Evolutionary conservation across 2,888 invertebrate species (phyloP).

Genomic region (Drosophila paranaensis): DNA sequence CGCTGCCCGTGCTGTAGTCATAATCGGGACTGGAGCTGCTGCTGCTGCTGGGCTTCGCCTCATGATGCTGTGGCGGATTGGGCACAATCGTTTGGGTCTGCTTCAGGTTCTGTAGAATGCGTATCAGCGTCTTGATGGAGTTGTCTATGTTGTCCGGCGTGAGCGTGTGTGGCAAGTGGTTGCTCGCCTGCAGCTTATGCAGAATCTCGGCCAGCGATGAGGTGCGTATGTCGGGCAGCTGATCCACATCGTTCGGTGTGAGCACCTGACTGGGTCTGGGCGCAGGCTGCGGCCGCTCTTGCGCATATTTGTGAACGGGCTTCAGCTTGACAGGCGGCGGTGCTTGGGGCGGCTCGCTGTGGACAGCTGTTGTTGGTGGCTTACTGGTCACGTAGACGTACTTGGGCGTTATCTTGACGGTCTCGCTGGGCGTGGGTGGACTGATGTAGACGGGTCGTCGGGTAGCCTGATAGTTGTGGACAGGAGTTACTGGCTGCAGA

Average conservation of each 20-base stretch:
- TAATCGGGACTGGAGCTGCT: slow-evolving; percentile 64
- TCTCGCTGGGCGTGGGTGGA: slow-evolving; percentile 48
- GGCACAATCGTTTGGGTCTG: slow-evolving; percentile 83
- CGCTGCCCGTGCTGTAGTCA: slow-evolving; percentile 76
- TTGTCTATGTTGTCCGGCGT: slow-evolving; percentile 92
- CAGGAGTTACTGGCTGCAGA: slow-evolving; percentile 73
- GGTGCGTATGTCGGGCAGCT: slow-evolving; percentile 83
- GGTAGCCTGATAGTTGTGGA: slow-evolving; percentile 59
- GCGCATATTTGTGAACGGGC: slow-evolving; percentile 73
- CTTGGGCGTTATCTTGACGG: slow-evolving; percentile 68
- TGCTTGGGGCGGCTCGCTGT: slow-evolving; percentile 28
- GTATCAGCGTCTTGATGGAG: slow-evolving; percentile 91
- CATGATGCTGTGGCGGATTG: slow-evolving; percentile 83
- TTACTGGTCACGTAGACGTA: slow-evolving; percentile 61
- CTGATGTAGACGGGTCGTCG: slow-evolving; percentile 59
- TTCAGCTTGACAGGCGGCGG: slow-evolving; percentile 70
- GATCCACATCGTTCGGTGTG: slow-evolving; percentile 66
- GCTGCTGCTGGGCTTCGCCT: slow-evolving; percentile 47
- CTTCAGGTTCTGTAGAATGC: slow-evolving; percentile 90
- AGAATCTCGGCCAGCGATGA: slow-evolving; percentile 87
- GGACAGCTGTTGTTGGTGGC: slow-evolving; percentile 28
- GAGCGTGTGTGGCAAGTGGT: slow-evolving; percentile 90
- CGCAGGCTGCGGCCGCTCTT: slow-evolving; percentile 34
- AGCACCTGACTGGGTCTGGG: slow-evolving; percentile 27
- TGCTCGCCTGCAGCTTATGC: slow-evolving; percentile 90